Conservation (phyloP, 1,140 invertebrate genomes). For the Goniozus legneri region DNA sequence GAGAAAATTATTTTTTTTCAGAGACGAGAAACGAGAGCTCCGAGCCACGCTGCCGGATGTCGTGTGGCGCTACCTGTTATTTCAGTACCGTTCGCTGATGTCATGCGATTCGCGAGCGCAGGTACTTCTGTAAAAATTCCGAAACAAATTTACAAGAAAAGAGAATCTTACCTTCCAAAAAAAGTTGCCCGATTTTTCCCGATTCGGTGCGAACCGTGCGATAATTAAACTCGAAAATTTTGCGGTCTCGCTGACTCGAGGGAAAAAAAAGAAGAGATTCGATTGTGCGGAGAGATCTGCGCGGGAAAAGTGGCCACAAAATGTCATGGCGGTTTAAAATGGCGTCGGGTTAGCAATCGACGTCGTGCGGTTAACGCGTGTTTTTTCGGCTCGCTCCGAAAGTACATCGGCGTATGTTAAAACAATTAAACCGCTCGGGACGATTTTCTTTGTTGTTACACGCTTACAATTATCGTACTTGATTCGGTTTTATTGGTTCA, state of each 20-base stretch:
- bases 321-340: not conserved
- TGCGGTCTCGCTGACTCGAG: no score
- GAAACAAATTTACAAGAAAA: not conserved
- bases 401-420: not conserved
- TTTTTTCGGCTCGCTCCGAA: not conserved
- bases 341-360: not conserved
- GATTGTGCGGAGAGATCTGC: not conserved
- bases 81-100: no score
- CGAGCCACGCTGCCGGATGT: no score
- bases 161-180: not conserved
- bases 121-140: not conserved
- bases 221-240: not conserved
- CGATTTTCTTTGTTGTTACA: not conserved
- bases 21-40: no score
- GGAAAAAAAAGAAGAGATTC: no score
- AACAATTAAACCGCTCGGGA: not conserved
- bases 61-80: no score
- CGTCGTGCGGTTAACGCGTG: no score
- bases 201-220: not conserved
- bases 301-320: not conserved
- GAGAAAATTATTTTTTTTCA: no score
- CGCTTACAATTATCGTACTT: no score
- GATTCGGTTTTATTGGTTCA: no score
- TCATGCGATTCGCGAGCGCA: no score
- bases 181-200: not conserved